Conservation (phyloP, 2,797 vertebrate genomes). For the Heterohyrax brucei region DNA sequence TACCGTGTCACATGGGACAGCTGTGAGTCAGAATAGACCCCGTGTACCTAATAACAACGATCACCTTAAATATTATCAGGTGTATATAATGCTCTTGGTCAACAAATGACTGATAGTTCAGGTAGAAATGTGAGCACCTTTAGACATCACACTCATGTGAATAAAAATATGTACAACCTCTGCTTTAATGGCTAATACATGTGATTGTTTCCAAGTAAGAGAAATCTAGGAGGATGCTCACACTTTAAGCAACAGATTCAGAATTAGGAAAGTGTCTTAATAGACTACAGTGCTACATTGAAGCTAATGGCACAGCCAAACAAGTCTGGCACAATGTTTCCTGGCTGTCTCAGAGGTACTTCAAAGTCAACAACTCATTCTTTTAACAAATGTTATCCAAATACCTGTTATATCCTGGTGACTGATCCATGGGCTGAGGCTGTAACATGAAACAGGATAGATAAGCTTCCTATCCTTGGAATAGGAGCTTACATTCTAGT, state of each 20-base stretch:
- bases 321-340: not conserved
- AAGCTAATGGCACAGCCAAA: not conserved
- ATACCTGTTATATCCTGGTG: not conserved
- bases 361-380: not conserved
- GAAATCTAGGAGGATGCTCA: not conserved
- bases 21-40: not conserved
- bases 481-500: not conserved
- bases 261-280: not conserved
- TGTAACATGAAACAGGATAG: not conserved
- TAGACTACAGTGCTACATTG: not conserved
- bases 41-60: not conserved
- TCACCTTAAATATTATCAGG: not conserved
- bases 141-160: not conserved
- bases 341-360: not conserved
- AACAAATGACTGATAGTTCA: not conserved
- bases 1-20: not conserved
- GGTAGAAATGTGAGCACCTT: not conserved
- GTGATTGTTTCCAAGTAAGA: not conserved
- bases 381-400: conserved; percentile 48
- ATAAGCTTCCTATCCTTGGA: not conserved
- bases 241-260: not conserved
- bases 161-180: not conserved
- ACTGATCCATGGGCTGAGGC: not conserved
- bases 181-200: not conserved
- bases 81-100: not conserved